phyloP scores from a whole-genome alignment of 2,797 vertebrate species.

The Oreortyx pictus region DNA sequence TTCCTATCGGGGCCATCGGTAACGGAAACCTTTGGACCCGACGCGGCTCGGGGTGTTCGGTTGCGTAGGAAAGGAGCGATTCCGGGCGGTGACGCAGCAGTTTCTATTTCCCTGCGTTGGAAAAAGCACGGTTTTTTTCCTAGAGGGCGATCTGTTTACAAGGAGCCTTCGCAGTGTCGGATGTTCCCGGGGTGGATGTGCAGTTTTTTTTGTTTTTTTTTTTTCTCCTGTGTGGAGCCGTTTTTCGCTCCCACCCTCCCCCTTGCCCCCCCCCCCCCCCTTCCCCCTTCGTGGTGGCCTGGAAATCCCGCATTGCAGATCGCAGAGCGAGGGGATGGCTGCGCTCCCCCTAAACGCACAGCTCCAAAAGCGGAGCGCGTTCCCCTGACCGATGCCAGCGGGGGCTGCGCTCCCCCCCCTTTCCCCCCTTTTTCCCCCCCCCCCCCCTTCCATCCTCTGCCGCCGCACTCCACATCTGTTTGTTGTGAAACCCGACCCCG shows the following conservation, averaged over 20 bases:
- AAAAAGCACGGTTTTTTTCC: slow-evolving; percentile 71
- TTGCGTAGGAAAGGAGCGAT: slow-evolving; percentile 75
- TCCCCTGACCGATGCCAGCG: background rate
- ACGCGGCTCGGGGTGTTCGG: slow-evolving; percentile 33
- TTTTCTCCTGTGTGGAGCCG: background rate
- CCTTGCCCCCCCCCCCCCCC: background rate
- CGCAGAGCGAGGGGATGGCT: background rate
- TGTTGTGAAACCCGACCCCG: slow-evolving; percentile 94
- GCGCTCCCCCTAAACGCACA: background rate
- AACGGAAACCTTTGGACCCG: slow-evolving; percentile 50
- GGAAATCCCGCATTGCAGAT: slow-evolving; percentile 80
- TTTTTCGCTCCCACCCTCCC: background rate
- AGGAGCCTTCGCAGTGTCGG: slow-evolving; percentile 23
- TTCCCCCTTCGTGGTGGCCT: background rate
- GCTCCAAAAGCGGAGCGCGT: background rate
- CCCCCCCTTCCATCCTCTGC: background rate
- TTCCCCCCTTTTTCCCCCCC: background rate
- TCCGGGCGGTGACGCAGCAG: slow-evolving; percentile 84
- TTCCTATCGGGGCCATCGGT: background rate
- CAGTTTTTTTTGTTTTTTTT: slow-evolving; percentile 29
- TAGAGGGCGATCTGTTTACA: slow-evolving; percentile 78
- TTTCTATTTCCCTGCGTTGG: slow-evolving; percentile 79
- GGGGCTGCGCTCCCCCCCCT: background rate
- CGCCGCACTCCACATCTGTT: slow-evolving; percentile 86
- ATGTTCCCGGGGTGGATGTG: slow-evolving; percentile 50